Conservation (phyloP, 2,797 vertebrate species). For the Eupleurogrammus muticus region DNA sequence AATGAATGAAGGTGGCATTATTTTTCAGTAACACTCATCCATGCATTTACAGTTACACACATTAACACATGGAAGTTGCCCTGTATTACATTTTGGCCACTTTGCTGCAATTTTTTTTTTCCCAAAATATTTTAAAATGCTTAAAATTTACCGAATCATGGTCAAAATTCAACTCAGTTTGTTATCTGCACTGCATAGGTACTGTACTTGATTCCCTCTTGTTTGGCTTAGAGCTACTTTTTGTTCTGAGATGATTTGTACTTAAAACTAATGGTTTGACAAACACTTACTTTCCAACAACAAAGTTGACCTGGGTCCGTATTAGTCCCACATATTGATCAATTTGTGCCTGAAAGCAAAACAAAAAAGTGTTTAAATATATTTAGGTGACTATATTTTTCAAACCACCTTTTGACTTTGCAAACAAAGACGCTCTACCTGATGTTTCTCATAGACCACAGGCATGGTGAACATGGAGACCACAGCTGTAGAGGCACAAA, state of each 20-base stretch:
- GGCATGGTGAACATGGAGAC: constrained; percentile 98
- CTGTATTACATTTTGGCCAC: background rate
- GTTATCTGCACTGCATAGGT: background rate
- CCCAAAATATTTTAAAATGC: background rate
- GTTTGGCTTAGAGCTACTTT: background rate
- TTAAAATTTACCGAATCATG: background rate
- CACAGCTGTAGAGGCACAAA: constrained; percentile 85
- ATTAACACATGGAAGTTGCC: background rate
- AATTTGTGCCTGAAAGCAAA: constrained; percentile 91
- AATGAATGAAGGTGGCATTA: background rate
- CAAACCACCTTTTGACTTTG: background rate
- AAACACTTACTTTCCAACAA: constrained; percentile 96
- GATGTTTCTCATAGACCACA: constrained; percentile 98
- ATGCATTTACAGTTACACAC: background rate
- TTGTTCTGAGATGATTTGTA: background rate
- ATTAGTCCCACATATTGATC: constrained; percentile 98
- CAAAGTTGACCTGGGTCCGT: constrained; percentile 95
- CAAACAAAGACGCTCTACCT: constrained; percentile 83
- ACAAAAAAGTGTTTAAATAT: constrained; percentile 2
- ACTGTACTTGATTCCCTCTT: background rate
- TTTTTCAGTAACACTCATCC: background rate
- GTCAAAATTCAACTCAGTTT: background rate
- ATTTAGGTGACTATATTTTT: background rate
- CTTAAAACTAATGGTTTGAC: constrained; percentile 8
- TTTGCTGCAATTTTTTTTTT: background rate